Percentiles rank a stretch among this genome's conserved stretches.
These are phyloP conservation scores for Volucella inflata DNA, from an alignment of 2,888 invertebrate genomes.

Conservation along the genomic window DNA sequence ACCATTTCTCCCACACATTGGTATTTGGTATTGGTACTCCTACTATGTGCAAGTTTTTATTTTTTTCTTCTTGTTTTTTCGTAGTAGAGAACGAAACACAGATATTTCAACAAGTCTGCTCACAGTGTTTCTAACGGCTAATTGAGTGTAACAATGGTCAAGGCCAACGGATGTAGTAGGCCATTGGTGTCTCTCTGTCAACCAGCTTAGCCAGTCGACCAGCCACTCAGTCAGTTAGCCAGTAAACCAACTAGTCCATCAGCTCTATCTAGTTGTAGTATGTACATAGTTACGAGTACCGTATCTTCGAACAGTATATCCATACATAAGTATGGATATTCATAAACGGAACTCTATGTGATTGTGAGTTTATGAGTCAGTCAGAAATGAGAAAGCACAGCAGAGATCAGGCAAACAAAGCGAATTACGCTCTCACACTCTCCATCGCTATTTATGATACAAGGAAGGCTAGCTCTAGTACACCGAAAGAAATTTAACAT, in stretches of 20 bases:
- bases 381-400: constrained; percentile 27
- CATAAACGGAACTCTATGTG: not conserved
- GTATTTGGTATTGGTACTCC: no score
- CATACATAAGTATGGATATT: constrained; percentile 5
- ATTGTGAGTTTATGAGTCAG: constrained; percentile 44
- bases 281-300: constrained; percentile 32
- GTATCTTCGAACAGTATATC: constrained; percentile 11
- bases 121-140: constrained; percentile 65
- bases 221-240: not conserved
- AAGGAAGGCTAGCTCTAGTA: constrained; percentile 37
- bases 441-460: constrained; percentile 11
- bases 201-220: not conserved
- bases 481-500: constrained; percentile 45
- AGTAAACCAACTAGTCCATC: no score
- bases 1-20: no score
- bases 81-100: not conserved
- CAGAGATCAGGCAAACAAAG: constrained; percentile 44
- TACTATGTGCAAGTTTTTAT: no score
- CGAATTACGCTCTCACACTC: constrained; percentile 50
- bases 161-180: constrained; percentile 68
- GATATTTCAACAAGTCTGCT: constrained; percentile 39
- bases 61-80: no score
- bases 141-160: constrained; percentile 71
- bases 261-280: no score
- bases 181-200: constrained; percentile 37